Percentiles rank a stretch among this genome's conserved stretches.
These are phyloP conservation scores for Bergia sp. DNA, from an alignment of 92 coral and sea anemone species.

Conservation along the genomic window DNA sequence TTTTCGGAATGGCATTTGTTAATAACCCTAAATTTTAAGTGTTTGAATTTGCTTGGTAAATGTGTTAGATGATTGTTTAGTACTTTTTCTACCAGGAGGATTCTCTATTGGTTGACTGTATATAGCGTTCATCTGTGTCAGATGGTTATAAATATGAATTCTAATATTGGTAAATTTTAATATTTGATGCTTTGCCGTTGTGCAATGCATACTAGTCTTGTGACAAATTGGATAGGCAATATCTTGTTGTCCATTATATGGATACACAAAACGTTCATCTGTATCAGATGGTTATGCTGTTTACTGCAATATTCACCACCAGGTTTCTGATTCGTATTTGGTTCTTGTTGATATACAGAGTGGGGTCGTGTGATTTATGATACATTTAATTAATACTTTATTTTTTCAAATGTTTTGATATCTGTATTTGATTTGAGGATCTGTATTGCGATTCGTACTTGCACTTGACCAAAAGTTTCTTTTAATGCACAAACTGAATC, in stretches of 20 bases:
- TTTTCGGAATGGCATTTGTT: neutral
- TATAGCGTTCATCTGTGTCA: too few species aligned
- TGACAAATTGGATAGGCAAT: neutral
- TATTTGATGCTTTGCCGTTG: neutral
- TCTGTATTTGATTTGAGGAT: too few species aligned
- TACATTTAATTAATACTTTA: neutral
- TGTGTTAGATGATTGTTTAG: too few species aligned
- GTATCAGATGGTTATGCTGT: conserved; percentile 1
- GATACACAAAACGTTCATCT: neutral
- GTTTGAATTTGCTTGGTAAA: neutral
- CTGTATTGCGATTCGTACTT: neutral
- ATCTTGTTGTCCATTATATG: conserved; percentile 15
- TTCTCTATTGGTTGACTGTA: neutral
- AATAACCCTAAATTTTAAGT: neutral
- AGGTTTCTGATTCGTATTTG: neutral
- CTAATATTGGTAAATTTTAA: too few species aligned
- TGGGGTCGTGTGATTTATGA: neutral
- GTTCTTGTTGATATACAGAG: too few species aligned
- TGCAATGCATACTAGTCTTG: neutral
- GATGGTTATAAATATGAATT: neutral
- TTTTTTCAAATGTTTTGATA: neutral
- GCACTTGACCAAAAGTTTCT: neutral
- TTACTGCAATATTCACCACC: neutral
- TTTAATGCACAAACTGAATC: too few species aligned
- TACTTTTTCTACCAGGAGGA: too few species aligned